Evolutionary conservation across 2,888 invertebrate species (phyloP).

Genomic region (Dryocosmus kuriphilus): DNA sequence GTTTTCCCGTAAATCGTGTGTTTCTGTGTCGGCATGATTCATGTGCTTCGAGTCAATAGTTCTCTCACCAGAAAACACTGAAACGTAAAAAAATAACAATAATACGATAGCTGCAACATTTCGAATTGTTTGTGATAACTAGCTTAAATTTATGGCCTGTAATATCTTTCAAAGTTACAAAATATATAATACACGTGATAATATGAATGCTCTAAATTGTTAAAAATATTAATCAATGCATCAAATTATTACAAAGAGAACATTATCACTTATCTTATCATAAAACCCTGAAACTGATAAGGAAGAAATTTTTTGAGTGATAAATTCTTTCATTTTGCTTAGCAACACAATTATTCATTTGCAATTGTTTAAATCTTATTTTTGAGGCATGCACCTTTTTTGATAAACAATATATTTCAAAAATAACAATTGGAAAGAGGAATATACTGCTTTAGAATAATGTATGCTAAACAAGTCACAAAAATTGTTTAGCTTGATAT

Average conservation of each 20-base stretch:
- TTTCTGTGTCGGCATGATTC: conserved; percentile 67
- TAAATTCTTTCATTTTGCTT: background rate
- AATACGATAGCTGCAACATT: background rate
- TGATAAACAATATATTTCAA: background rate
- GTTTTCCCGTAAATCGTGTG: conserved; percentile 55
- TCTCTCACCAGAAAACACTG: conserved; percentile 62
- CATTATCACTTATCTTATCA: background rate
- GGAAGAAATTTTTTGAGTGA: background rate
- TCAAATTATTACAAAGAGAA: background rate
- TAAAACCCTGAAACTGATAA: background rate
- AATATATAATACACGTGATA: too few species aligned
- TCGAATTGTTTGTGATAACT: too few species aligned
- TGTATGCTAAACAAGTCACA: background rate
- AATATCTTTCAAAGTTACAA: too few species aligned
- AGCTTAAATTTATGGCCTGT: too few species aligned
- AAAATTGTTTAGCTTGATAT: background rate
- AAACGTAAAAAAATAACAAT: conserved; percentile 16
- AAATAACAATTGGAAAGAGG: background rate
- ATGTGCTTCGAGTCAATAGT: conserved; percentile 62
- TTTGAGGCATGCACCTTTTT: background rate
- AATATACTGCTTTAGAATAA: background rate
- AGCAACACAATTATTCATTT: background rate
- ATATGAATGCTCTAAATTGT: too few species aligned
- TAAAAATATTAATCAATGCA: background rate
- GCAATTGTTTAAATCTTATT: background rate